Base-by-base conservation (phyloP, 1,140 invertebrate species). In the Coenobita brevimanus region DNA sequence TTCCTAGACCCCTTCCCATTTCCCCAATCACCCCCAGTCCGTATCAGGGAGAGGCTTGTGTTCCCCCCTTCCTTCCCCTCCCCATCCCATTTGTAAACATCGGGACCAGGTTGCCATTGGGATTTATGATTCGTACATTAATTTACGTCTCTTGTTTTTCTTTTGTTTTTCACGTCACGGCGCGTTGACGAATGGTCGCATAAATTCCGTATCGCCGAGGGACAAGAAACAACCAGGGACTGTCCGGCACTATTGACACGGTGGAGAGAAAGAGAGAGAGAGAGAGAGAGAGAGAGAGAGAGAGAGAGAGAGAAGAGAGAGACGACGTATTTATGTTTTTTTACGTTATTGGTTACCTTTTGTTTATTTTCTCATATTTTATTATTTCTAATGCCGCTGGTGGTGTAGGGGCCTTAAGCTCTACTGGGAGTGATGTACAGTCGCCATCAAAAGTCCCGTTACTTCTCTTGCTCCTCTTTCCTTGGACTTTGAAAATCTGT, bases 61-160 rank as follows among this genome's bases (percentile, higher is more conserved):
- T 57, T n/a, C 54, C 67, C n/a, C 67, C 33, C 67, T 38, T 3
- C 27, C 67, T 21, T 27, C 67, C 4, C 75, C 67, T 33, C 80
- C 43, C 75, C 43, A n/a, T 41, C 46, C 78, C 76, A 87, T 87
- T 81, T 87, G 84, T 87, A 87, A 87, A 87, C 84, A 87, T 87
- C 84, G 64, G 76, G 54, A 87, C 79, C 84, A 87, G n/a, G 84
- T 87, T 80, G 84, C 46, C 67, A 87, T 60, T 60, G 76, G 84
- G 79, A 87, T 87, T 87, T 87, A 87, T 87, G 84, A 87, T 57
- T 87, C 84, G 84, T 87, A 80, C 84, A 87, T 87, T 87, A 87
- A 87, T 87, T 87, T 81, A 81, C 71, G 84, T 87, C 84, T 50
- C 71, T 69, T 87, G 84, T 87, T 87, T 87, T 87, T 87, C 84